Evolutionary conservation across 2,888 invertebrate genomes (phyloP).

Genomic region (Scaeva pyrastri): DNA sequence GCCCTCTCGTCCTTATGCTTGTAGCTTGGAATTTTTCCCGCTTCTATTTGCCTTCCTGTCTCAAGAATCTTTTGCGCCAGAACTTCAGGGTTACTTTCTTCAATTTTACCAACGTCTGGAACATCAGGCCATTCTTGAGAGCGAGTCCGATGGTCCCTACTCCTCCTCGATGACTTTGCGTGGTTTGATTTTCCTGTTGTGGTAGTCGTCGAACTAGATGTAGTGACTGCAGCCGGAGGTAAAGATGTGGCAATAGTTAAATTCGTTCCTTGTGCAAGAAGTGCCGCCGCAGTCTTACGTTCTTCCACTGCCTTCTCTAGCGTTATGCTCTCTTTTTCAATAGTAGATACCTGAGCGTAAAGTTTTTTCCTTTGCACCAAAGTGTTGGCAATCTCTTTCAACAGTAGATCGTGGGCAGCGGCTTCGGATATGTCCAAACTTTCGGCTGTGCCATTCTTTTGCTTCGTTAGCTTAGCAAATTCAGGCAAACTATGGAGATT

Average conservation of each 20-base stretch:
- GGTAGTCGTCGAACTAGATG: slow-evolving; percentile 48
- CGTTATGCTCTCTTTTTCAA: slow-evolving; percentile 91
- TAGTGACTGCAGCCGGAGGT: slow-evolving; percentile 71
- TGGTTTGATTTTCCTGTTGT: slow-evolving; percentile 79
- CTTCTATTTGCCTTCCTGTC: slow-evolving; percentile 95
- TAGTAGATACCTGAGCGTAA: slow-evolving; percentile 90
- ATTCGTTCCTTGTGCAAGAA: slow-evolving; percentile 82
- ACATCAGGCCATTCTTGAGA: slow-evolving; percentile 97
- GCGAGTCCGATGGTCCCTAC: slow-evolving; percentile 90
- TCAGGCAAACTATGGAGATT: slow-evolving; percentile 91
- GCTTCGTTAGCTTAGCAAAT: slow-evolving; percentile 86
- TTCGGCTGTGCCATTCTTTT: slow-evolving; percentile 81
- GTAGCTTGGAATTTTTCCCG: slow-evolving; percentile 87
- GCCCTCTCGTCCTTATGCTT: slow-evolving; percentile 71
- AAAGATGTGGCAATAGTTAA: slow-evolving; percentile 79
- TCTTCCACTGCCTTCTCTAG: slow-evolving; percentile 90
- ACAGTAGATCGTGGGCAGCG: slow-evolving; percentile 91
- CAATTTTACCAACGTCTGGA: slow-evolving; percentile 94
- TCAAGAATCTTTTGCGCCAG: slow-evolving; percentile 95
- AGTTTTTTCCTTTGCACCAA: slow-evolving; percentile 93
- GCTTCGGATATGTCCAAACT: slow-evolving; percentile 87
- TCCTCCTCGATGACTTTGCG: slow-evolving; percentile 86
- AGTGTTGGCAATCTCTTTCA: slow-evolving; percentile 94
- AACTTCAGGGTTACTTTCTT: slow-evolving; percentile 96
- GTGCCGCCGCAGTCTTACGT: slow-evolving; percentile 84